Evolutionary conservation across 30 jellyfish, hydroid and myxozoan genomes (phyloP), one percentile per base, ranked within the genome.

Genomic region (Aurelia sp.): DNA sequence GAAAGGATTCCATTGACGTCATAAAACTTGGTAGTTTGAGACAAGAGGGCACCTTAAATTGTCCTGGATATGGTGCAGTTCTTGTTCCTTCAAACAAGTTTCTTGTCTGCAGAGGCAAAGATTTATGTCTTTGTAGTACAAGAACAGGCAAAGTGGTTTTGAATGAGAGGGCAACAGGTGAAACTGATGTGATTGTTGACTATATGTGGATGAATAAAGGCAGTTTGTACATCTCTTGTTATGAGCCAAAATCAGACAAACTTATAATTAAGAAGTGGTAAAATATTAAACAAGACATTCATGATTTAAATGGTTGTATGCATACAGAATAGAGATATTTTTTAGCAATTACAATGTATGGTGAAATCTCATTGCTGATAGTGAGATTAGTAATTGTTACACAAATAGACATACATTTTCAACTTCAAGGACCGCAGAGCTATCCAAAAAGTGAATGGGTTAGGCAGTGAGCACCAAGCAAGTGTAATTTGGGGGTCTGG

Each of bases 1-100:
- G 89, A 11, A 64, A 72, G 47, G 90, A 75, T 50, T 53, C 79
- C 27, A 62, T 76, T 53, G 85, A 86, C 1, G 40, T 86, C 16
- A 55, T 64, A 21, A 86, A 76, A 59, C 96, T 86, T 86, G 96
- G 96, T 23, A 86, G 90, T 67, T 65, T 86, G 35, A 75, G 87
- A 41, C 62, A 62, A 67, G 96, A 86, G 33, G 67, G 72, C 50
- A 50, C 73, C 12, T 57, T 83, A 11, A 62, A 73, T 61, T 64
- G 66, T 8, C 62, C 87, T 40, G 93, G 83, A 17, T 44, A 73
- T 47, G 78, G 73, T 53, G 70, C 87, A 11, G 55, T 72, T 3
- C 80, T 84, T 40, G 44, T 76, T 23, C 81, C 93, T 11, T 72
- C 93, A 12, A 73, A 62, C 22, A 84, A 84, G 83, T 84, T 61